Evolutionary conservation across 1,140 invertebrate species (phyloP).

Genomic region (Euwallacea fornicatus): DNA sequence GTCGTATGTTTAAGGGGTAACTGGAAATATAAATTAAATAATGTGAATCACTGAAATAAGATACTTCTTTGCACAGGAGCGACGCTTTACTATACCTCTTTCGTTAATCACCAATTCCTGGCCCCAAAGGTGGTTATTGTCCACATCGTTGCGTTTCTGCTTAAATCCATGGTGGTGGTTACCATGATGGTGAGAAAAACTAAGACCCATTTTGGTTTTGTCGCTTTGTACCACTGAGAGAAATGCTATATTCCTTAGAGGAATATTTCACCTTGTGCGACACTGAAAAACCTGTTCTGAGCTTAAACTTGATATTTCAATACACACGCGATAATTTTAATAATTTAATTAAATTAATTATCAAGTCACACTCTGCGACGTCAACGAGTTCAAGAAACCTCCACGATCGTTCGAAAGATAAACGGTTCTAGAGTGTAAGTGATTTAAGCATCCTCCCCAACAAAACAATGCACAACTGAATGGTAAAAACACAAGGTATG

Average conservation of each 20-base stretch:
- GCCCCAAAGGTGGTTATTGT: constrained; percentile 8
- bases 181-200: constrained; percentile 14
- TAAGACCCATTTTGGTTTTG: constrained; percentile 22
- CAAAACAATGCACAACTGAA: no score
- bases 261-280: not conserved
- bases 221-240: not conserved
- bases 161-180: not conserved
- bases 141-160: not conserved
- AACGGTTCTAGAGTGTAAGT: no score
- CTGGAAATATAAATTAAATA: no score
- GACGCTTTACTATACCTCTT: constrained; percentile 11
- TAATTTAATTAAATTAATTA: no score
- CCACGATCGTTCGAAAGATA: no score
- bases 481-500: no score
- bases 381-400: constrained; percentile 1
- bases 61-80: no score
- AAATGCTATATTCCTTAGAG: not conserved
- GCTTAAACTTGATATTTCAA: no score
- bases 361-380: not conserved
- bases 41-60: no score
- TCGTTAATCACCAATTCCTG: constrained; percentile 23
- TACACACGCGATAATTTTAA: no score
- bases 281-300: not conserved
- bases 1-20: no score
- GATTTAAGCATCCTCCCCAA: no score